These are phyloP conservation scores for Stictonetta naevosa DNA, from an alignment of 2,113 vertebrate genomes.

Conservation along the genomic window DNA sequence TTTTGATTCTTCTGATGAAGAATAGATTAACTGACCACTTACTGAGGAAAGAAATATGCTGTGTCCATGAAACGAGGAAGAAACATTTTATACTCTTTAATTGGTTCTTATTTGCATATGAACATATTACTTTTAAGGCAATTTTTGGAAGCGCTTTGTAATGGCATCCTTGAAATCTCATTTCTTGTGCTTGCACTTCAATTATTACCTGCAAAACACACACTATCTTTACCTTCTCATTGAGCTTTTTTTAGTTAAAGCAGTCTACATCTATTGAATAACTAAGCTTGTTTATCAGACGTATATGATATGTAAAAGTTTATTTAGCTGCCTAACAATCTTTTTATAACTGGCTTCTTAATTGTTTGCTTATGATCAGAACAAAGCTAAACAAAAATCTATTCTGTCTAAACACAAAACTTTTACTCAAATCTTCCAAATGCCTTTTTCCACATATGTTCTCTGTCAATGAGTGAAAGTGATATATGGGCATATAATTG, in stretches of 20 bases:
- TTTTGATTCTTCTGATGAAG: conserved; percentile 3
- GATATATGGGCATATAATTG: neutral
- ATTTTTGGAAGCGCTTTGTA: neutral
- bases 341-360: neutral
- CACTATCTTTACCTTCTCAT: neutral
- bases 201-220: neutral
- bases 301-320: neutral
- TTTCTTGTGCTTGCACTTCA: neutral
- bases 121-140: neutral
- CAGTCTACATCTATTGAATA: neutral
- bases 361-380: neutral
- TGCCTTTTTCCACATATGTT: neutral
- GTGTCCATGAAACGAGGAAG: neutral
- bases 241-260: neutral
- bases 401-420: neutral
- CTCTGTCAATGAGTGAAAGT: neutral
- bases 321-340: neutral
- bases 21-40: neutral
- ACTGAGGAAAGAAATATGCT: neutral
- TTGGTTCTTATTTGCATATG: neutral
- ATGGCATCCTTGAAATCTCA: neutral
- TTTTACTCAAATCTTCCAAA: neutral
- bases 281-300: neutral
- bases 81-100: neutral
- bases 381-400: neutral